A percentile compares a stretch with the other conserved stretches of the same genome.
These are phyloP conservation scores for Clanis bilineata DNA, from an alignment of 2,888 invertebrate species.

Conservation along the genomic window DNA sequence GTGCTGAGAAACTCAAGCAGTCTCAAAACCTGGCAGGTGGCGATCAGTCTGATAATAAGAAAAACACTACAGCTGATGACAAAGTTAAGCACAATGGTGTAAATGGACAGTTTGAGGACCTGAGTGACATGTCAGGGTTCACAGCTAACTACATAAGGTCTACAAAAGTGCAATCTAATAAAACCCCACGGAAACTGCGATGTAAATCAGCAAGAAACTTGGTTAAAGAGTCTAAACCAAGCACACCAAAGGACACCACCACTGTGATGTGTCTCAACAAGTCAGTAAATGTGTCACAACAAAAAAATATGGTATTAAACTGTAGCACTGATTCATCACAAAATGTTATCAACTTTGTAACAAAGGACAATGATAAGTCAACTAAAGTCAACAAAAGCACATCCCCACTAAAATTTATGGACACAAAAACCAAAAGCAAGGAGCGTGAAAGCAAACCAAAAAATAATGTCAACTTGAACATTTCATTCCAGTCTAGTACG, in stretches of 20 bases:
- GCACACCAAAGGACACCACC: constrained; percentile 39
- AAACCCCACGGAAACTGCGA: constrained; percentile 56
- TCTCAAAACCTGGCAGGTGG: constrained; percentile 33
- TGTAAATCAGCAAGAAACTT: constrained; percentile 53
- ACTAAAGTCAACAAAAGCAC: constrained; percentile 53
- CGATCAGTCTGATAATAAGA: constrained; percentile 40
- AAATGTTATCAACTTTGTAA: constrained; percentile 61
- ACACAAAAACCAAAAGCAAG: constrained; percentile 35
- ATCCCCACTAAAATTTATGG: constrained; percentile 62
- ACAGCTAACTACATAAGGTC: constrained; percentile 77
- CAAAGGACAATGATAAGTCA: constrained; percentile 45
- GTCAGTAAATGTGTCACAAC: constrained; percentile 49
- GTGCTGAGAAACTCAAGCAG: constrained; percentile 33
- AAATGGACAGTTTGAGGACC: constrained; percentile 68
- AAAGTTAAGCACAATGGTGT: constrained; percentile 35
- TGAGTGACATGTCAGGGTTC: constrained; percentile 75
- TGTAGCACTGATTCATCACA: constrained; percentile 69
- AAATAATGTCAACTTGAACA: constrained; percentile 45
- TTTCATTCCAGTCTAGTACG: constrained; percentile 55
- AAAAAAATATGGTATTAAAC: constrained; percentile 43
- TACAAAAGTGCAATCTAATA: constrained; percentile 63
- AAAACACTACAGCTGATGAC: constrained; percentile 30
- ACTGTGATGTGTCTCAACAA: constrained; percentile 62
- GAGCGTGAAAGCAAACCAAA: constrained; percentile 30
- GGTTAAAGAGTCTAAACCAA: constrained; percentile 51